Conservation (phyloP, 2,113 vertebrate species). For the Lycaon pictus region DNA sequence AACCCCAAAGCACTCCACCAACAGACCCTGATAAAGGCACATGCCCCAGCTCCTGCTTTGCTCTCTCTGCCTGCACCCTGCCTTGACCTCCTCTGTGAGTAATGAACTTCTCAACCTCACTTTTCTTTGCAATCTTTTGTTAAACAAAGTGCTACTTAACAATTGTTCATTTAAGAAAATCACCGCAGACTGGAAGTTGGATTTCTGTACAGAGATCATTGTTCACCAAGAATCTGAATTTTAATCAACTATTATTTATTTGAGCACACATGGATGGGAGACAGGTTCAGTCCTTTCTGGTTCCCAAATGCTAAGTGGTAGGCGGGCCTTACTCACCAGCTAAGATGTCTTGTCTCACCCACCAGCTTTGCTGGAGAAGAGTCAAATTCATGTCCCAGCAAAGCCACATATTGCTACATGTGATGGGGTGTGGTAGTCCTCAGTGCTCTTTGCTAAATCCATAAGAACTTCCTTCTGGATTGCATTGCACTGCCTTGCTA, state of each 20-base stretch:
- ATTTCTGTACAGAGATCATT: not conserved
- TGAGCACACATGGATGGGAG: not conserved
- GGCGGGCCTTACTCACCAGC: not conserved
- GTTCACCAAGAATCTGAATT: not conserved
- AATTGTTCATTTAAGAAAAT: not conserved
- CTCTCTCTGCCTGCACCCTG: not conserved
- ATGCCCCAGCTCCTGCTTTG: too few species aligned
- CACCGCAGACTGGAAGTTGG: not conserved
- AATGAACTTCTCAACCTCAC: not conserved
- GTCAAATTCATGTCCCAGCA: not conserved
- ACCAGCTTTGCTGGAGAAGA: too few species aligned
- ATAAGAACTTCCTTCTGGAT: not conserved
- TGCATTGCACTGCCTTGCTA: not conserved
- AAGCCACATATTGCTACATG: rapidly evolving
- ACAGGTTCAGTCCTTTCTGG: not conserved
- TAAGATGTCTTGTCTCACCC: not conserved
- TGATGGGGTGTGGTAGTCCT: not conserved
- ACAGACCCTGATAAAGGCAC: rapidly evolving
- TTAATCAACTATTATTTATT: not conserved
- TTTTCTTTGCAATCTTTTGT: not conserved
- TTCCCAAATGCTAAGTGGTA: not conserved
- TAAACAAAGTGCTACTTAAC: not conserved
- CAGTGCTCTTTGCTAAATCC: not conserved
- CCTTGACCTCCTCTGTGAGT: not conserved
- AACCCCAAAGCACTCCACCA: not conserved